Evolutionary conservation across 2,888 invertebrate genomes (phyloP), one percentile per base, ranked within the genome.

Genomic region (Eupithecia centaureata): DNA sequence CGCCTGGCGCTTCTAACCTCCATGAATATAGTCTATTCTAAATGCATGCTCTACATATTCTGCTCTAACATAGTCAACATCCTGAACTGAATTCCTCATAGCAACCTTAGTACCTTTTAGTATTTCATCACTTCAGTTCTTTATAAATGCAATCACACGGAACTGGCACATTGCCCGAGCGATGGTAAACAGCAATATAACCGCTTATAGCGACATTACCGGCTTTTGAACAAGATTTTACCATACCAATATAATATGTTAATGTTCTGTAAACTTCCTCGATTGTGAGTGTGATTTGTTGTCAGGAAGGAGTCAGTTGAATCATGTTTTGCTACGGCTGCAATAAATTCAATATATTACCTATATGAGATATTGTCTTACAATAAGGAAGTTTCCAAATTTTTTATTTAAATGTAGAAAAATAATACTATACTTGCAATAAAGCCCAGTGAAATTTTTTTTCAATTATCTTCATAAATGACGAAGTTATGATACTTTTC

Each of bases 81-180:
- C 27, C 52, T 52, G 27, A 27, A 47, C 22, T 47, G 18, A 22
- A 38, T 42, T 63, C 15, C 35, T 47, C 12, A 42, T 28, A 67
- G 51, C 54, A 56, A 27, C 32, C 13, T n/a, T 35, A 61, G 8
- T 35, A 63, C 18, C 33, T 42, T 27, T 56, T 15, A 25, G 27
- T 30, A 51, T 18, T 51, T 30, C 30, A 57, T n/a, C 8, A 56
- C 27, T 52, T 63, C 42, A 33, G 60, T 47, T 63, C 56, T 60
- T 67, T 10, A 38, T 58, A 63, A 54, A n/a, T 54, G 22, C 54
- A 61, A 52, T n/a, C 33, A 66, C 18, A n/a, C 47, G 64, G 61
- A 65, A 65, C 69, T 66, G 69, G 65, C 69, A 60, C 32, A 30
- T 25, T 63, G 69, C 65, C 65, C 56, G 25, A 12, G 27, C 42